Evolutionary conservation across 2,113 vertebrate species (phyloP).

Genomic region (Microcebus lehilahytsara): DNA sequence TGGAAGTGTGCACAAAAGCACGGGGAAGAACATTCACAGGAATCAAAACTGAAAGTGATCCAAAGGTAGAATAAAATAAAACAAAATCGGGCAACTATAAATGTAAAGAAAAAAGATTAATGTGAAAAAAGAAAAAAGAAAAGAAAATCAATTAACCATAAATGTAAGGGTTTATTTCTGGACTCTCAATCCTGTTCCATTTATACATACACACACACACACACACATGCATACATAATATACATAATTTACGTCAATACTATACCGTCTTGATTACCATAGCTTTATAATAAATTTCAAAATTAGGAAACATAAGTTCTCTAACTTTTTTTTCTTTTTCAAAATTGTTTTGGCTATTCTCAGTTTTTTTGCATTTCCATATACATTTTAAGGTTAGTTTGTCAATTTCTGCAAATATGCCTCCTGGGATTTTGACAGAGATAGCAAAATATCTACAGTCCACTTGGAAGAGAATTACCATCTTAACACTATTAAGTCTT

Average conservation of each 20-base stretch:
- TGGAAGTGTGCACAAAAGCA: rapidly evolving
- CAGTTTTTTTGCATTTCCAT: not conserved
- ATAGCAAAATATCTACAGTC: not conserved
- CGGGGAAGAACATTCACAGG: too few relatives aligned
- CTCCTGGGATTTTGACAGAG: not conserved
- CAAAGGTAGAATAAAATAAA: not conserved
- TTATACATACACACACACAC: not conserved
- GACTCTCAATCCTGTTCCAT: not conserved
- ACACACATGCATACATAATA: not conserved
- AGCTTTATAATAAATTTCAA: not conserved
- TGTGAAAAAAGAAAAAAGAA: too few relatives aligned
- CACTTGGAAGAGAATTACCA: not conserved
- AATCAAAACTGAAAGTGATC: not conserved
- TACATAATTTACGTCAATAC: not conserved
- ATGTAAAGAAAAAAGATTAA: too few relatives aligned
- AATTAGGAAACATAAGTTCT: not conserved
- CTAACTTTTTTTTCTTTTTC: not conserved
- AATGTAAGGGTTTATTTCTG: not conserved
- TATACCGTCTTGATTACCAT: not conserved
- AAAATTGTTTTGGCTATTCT: not conserved
- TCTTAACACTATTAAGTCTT: not conserved
- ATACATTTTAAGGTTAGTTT: not conserved
- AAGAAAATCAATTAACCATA: not conserved
- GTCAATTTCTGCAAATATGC: not conserved
- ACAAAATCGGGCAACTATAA: too few relatives aligned